Percentiles rank a stretch among this genome's conserved stretches.
Evolutionary conservation across 2,113 vertebrate genomes (phyloP).

Genomic region (Fukomys damarensis): DNA sequence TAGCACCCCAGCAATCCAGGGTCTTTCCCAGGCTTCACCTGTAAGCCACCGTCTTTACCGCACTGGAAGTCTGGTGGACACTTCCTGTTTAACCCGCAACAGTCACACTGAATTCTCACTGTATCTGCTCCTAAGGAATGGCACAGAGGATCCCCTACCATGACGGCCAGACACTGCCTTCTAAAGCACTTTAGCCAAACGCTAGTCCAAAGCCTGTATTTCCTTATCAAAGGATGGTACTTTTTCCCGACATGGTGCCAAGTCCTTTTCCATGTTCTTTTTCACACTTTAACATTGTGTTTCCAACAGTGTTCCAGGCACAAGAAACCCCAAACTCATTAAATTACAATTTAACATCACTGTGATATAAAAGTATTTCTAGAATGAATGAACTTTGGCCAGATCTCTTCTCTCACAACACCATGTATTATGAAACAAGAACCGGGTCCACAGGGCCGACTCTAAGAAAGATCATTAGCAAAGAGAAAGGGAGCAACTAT

Average conservation of each 20-base stretch:
- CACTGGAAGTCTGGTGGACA: neutral
- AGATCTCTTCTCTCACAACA: slow-evolving; percentile 37
- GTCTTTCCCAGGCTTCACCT: neutral
- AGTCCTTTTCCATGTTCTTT: slow-evolving; percentile 54
- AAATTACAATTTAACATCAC: slow-evolving; percentile 46
- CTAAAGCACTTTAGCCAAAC: neutral
- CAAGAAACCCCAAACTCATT: slow-evolving; percentile 33
- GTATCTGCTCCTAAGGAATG: neutral
- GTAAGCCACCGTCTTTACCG: neutral
- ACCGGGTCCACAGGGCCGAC: neutral
- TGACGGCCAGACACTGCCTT: neutral
- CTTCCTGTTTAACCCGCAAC: neutral
- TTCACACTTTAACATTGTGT: slow-evolving; percentile 65
- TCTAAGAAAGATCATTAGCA: slow-evolving; percentile 53
- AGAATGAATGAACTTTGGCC: slow-evolving; percentile 53
- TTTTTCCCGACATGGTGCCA: slow-evolving; percentile 55
- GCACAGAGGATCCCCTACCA: neutral
- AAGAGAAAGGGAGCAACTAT: neutral
- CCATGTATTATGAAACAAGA: slow-evolving; percentile 46
- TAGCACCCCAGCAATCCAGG: neutral
- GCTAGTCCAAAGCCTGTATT: neutral
- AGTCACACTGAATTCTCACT: neutral
- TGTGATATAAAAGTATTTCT: slow-evolving; percentile 43
- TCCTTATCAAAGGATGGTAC: slow-evolving; percentile 46
- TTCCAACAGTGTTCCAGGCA: slow-evolving; percentile 35